Percentiles rank a stretch among this genome's conserved stretches.
Conservation (phyloP, 2,113 vertebrate species). For the Amazona guildingii region DNA sequence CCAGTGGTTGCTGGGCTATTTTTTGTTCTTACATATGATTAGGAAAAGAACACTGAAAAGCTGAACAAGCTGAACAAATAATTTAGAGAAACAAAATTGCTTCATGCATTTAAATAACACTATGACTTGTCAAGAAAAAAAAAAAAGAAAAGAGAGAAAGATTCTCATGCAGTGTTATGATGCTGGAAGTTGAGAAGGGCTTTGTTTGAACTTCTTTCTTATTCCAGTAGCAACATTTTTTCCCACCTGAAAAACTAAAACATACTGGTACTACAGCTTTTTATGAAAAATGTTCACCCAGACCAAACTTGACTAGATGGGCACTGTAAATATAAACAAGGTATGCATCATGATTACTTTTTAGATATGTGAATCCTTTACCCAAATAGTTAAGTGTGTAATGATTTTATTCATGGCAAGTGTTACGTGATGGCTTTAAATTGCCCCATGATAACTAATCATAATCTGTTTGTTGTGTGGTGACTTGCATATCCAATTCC, state of each 20-base stretch:
- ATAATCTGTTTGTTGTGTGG: not conserved
- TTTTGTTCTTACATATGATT: not conserved
- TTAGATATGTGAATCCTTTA: not conserved
- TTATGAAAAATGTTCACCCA: not conserved
- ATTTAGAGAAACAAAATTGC: conserved; percentile 1
- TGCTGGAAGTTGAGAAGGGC: not conserved
- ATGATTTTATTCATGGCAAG: not conserved
- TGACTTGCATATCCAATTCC: not conserved
- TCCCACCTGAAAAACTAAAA: not conserved
- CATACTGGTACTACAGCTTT: not conserved
- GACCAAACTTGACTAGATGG: not conserved
- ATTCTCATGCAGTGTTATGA: not conserved
- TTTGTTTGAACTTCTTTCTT: not conserved
- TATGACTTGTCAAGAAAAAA: not conserved
- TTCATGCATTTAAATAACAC: conserved; percentile 44
- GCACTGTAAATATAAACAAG: not conserved
- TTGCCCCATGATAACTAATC: not conserved
- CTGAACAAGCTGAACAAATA: conserved; percentile 18
- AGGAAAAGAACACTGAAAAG: conserved; percentile 34
- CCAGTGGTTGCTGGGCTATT: not conserved
- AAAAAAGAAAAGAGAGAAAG: not conserved
- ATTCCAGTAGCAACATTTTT: not conserved
- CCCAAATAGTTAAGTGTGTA: not conserved
- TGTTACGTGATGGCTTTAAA: not conserved
- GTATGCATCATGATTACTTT: not conserved